A percentile compares a stretch with the other conserved stretches of the same genome.
Evolutionary conservation across 2,888 invertebrate genomes (phyloP).

Genomic region (Perizoma affinitatum): DNA sequence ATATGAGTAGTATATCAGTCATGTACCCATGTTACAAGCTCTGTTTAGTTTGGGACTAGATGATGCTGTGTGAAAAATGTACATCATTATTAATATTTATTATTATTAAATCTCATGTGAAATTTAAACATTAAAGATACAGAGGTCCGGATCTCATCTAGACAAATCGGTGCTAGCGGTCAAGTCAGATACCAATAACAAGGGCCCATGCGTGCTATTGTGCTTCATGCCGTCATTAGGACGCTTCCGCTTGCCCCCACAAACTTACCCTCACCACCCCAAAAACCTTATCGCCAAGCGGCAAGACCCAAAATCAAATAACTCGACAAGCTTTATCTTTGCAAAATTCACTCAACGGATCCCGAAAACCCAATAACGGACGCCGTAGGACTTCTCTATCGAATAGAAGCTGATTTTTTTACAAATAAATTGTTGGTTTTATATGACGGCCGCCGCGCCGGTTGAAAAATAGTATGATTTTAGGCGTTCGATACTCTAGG

Average conservation of each 20-base stretch:
- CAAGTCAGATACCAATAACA: slow-evolving; percentile 83
- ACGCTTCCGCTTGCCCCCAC: slow-evolving; percentile 68
- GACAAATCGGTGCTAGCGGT: slow-evolving; percentile 83
- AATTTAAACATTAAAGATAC: slow-evolving; percentile 62
- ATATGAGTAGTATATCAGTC: too few species aligned
- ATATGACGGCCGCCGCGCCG: slow-evolving; percentile 28
- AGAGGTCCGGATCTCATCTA: slow-evolving; percentile 82
- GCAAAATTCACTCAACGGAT: slow-evolving; percentile 50
- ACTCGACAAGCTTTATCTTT: slow-evolving; percentile 34
- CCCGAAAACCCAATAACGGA: slow-evolving; percentile 66
- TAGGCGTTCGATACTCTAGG: slow-evolving; percentile 28
- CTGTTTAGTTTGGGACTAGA: too few species aligned
- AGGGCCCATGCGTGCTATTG: slow-evolving; percentile 79
- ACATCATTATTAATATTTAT: slow-evolving; percentile 3
- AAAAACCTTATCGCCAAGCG: slow-evolving; percentile 48
- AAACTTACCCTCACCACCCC: slow-evolving; percentile 45
- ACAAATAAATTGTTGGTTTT: slow-evolving; percentile 60
- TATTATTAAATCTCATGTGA: slow-evolving; percentile 22
- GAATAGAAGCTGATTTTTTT: slow-evolving; percentile 63
- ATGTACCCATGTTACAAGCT: too few species aligned
- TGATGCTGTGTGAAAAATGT: too few species aligned
- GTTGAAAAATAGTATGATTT: slow-evolving; percentile 41
- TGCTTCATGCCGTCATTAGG: slow-evolving; percentile 79
- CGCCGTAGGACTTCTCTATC: slow-evolving; percentile 64
- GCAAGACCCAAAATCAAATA: slow-evolving; percentile 49